Conservation (phyloP, 2,113 vertebrate genomes). For the Tragelaphus strepsiceros region DNA sequence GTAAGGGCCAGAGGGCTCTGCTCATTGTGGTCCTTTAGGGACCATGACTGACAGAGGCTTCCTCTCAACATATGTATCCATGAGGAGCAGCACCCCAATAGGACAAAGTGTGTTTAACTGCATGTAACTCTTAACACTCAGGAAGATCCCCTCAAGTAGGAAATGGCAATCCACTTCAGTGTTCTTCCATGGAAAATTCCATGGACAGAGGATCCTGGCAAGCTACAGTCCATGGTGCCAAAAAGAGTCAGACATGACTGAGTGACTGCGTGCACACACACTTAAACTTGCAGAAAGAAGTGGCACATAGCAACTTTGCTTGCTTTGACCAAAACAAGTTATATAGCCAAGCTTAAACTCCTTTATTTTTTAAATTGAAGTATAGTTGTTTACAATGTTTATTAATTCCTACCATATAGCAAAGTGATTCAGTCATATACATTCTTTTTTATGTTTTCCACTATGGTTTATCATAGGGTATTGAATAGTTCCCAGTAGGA, state of each 20-base stretch:
- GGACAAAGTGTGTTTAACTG: not conserved
- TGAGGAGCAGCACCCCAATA: not conserved
- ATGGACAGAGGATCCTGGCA: not conserved
- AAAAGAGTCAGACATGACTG: not conserved
- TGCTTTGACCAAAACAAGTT: conserved; percentile 18
- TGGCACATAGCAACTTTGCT: not conserved
- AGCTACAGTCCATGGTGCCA: not conserved
- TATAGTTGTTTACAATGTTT: not conserved
- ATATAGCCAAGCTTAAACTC: not conserved
- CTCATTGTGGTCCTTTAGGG: not conserved
- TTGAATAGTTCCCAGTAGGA: not conserved
- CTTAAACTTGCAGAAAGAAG: not conserved
- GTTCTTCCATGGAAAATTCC: not conserved
- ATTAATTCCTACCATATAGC: not conserved
- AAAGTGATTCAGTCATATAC: not conserved
- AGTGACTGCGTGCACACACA: not conserved
- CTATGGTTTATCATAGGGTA: not conserved
- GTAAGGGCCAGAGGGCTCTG: not conserved
- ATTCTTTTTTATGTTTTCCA: not conserved
- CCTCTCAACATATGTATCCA: not conserved
- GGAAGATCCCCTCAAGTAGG: not conserved
- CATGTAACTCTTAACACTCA: not conserved
- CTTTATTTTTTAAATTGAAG: not conserved
- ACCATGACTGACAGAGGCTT: not conserved
- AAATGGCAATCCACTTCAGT: not conserved